Evolutionary conservation across 2,888 invertebrate species (phyloP).

Genomic region (Neoscelio sp.): DNA sequence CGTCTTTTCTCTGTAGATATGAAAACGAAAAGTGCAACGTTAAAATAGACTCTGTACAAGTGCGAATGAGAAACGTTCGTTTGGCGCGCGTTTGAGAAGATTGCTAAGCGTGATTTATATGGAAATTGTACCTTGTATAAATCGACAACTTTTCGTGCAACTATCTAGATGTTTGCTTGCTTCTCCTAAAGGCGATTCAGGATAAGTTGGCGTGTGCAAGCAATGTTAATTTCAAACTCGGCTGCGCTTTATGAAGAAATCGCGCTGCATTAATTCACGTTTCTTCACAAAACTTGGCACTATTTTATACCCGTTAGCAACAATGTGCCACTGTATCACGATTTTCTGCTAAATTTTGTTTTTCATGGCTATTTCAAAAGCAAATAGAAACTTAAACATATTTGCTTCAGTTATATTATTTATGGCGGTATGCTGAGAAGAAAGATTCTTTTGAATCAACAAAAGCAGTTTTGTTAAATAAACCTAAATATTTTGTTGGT

Average conservation of each 20-base stretch:
- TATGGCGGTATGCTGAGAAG: too few species aligned
- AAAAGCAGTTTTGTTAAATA: too few species aligned
- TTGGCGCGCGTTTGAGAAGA: slow-evolving; percentile 52
- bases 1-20: slow-evolving; percentile 13
- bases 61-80: slow-evolving; percentile 50
- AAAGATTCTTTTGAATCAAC: too few species aligned
- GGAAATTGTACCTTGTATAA: slow-evolving; percentile 67
- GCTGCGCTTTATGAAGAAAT: slow-evolving; percentile 40
- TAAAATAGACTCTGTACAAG: slow-evolving; percentile 34
- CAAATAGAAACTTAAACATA: too few species aligned
- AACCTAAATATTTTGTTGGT: too few species aligned
- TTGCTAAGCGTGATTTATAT: slow-evolving; percentile 64
- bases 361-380: too few species aligned
- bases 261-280: slow-evolving; percentile 38
- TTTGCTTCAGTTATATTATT: too few species aligned
- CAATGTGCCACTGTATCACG: slow-evolving; percentile 8
- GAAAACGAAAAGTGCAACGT: slow-evolving; percentile 37
- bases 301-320: slow-evolving; percentile 16
- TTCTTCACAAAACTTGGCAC: slow-evolving; percentile 15
- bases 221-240: slow-evolving; percentile 32
- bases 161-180: slow-evolving; percentile 63
- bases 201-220: slow-evolving; percentile 58
- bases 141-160: slow-evolving; percentile 66
- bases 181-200: slow-evolving; percentile 55
- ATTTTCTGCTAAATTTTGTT: too few species aligned